phyloP scores from a whole-genome alignment of 1,140 invertebrate genomes.

The Heliothis virescens region DNA sequence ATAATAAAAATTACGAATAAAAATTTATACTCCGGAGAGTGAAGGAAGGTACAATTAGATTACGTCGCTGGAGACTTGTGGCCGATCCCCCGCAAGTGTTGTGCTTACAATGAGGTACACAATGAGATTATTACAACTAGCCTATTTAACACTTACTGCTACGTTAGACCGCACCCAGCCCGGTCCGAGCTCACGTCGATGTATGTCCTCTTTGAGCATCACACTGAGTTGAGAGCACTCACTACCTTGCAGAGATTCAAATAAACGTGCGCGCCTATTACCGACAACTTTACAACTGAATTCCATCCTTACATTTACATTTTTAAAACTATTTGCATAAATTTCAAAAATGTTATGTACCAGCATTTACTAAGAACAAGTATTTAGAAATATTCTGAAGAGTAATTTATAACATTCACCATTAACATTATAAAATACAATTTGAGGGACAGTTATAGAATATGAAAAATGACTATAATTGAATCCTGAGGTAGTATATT shows the following conservation, averaged over 20 bases:
- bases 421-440: slow-evolving; percentile 63
- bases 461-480: slow-evolving; percentile 68
- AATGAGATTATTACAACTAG: slow-evolving; percentile 84
- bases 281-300: slow-evolving; percentile 38
- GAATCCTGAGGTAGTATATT: slow-evolving; percentile 87
- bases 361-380: slow-evolving; percentile 42
- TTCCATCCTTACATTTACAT: slow-evolving; percentile 48
- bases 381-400: slow-evolving; percentile 56
- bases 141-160: slow-evolving; percentile 82
- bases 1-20: slow-evolving; percentile 84
- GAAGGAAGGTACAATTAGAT: slow-evolving; percentile 85
- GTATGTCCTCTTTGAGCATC: slow-evolving; percentile 55
- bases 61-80: slow-evolving; percentile 69
- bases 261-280: slow-evolving; percentile 60
- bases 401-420: slow-evolving; percentile 57
- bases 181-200: slow-evolving; percentile 50
- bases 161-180: slow-evolving; percentile 70
- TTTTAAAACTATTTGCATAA: slow-evolving; percentile 57
- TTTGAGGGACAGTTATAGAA: slow-evolving; percentile 63
- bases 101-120: slow-evolving; percentile 78
- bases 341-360: slow-evolving; percentile 57
- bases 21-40: slow-evolving; percentile 86
- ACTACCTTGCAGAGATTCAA: slow-evolving; percentile 84
- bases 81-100: slow-evolving; percentile 71
- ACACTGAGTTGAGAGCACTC: slow-evolving; percentile 68